Percentiles rank a stretch among this genome's conserved stretches.
These are phyloP conservation scores for Corythornis cristatus DNA, from an alignment of 2,113 vertebrate species.

Conservation along the genomic window DNA sequence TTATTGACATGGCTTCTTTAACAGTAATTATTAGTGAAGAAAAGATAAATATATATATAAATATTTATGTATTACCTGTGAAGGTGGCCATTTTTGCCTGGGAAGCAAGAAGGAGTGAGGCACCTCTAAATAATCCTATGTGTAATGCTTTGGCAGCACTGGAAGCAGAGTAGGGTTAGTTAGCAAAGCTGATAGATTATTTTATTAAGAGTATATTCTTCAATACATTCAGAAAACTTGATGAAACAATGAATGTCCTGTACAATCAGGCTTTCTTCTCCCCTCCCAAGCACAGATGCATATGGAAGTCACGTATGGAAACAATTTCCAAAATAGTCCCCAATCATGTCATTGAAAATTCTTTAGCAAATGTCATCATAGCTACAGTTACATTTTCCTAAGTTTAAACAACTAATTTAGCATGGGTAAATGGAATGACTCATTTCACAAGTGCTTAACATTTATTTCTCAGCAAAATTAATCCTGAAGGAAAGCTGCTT, in stretches of 20 bases:
- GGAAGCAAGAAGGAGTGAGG: neutral
- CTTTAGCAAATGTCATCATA: neutral
- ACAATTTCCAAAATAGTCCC: neutral
- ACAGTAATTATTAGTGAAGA: neutral
- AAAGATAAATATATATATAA: neutral
- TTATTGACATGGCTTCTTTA: neutral
- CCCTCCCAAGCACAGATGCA: neutral
- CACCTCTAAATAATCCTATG: neutral
- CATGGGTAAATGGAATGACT: neutral
- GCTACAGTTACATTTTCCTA: neutral
- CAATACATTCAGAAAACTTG: neutral
- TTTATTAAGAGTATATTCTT: neutral
- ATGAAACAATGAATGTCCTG: neutral
- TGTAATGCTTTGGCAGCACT: neutral
- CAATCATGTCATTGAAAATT: neutral
- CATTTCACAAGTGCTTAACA: neutral
- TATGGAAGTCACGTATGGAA: neutral
- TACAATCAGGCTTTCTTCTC: neutral
- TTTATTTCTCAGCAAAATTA: constrained; percentile 8
- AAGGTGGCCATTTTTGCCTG: neutral
- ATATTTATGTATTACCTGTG: neutral
- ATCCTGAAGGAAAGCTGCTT: neutral
- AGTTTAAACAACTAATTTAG: constrained; percentile 3
- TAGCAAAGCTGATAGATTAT: neutral
- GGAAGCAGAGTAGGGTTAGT: neutral